Conservation (phyloP, 2,113 vertebrate species). For the Amphiprion ocellaris region DNA sequence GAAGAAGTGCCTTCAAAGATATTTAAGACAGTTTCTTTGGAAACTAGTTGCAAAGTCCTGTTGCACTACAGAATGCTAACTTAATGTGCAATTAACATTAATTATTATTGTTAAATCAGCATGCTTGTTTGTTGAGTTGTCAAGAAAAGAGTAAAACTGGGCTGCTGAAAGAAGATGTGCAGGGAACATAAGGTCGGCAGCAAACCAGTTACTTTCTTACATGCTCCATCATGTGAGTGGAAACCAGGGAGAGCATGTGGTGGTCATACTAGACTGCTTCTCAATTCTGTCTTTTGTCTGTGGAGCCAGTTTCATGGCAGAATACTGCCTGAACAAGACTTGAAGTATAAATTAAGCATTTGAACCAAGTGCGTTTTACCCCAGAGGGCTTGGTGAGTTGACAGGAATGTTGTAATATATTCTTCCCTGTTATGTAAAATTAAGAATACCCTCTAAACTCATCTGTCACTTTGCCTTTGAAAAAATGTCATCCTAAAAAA, state of each 20-base stretch:
- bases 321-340: conserved; percentile 65
- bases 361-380: conserved; percentile 53
- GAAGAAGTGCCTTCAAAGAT: conserved; percentile 57
- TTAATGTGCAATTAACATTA: conserved; percentile 55
- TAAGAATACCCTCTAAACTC: conserved; percentile 23
- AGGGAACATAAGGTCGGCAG: conserved; percentile 53
- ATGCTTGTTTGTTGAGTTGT: conserved; percentile 13
- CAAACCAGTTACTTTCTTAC: conserved; percentile 32
- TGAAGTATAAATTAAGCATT: conserved; percentile 59
- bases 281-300: conserved; percentile 34
- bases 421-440: conserved; percentile 49
- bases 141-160: conserved; percentile 6
- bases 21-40: background rate
- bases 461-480: conserved; percentile 52
- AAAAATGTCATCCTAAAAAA: conserved; percentile 31
- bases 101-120: conserved; percentile 34
- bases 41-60: conserved; percentile 8
- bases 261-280: conserved; percentile 45
- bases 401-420: conserved; percentile 51
- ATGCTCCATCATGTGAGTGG: conserved; percentile 59
- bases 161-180: conserved; percentile 32
- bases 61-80: conserved; percentile 46
- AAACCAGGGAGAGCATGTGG: background rate
- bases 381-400: conserved; percentile 33
- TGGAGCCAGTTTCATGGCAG: conserved; percentile 44